phyloP scores from a whole-genome alignment of 2,797 vertebrate species.

The Lates japonicus region DNA sequence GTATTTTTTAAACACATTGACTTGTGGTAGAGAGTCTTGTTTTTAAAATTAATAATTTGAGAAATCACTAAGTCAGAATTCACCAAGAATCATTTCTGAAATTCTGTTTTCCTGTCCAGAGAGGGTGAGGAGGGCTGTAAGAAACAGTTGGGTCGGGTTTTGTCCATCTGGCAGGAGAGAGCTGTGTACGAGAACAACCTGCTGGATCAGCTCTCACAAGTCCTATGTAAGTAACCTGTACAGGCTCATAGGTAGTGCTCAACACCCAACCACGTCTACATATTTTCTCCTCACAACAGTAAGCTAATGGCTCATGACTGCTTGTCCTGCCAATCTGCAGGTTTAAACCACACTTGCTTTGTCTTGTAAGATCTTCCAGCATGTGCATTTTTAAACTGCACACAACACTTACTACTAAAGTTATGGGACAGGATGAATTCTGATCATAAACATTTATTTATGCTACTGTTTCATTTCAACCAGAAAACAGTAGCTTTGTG shows the following conservation, averaged over 20 bases:
- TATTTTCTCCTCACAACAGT: background rate
- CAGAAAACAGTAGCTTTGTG: background rate
- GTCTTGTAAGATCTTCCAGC: background rate
- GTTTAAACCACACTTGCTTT: background rate
- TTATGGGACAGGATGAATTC: background rate
- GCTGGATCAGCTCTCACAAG: constrained; percentile 94
- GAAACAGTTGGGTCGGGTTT: constrained; percentile 95
- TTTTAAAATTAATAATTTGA: background rate
- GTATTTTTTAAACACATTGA: background rate
- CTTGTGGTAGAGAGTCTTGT: background rate
- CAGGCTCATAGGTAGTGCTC: background rate
- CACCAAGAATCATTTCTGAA: background rate
- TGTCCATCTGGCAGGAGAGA: constrained; percentile 99
- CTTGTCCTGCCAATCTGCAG: background rate
- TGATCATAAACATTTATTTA: background rate
- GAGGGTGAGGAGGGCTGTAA: constrained; percentile 97
- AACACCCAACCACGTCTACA: background rate
- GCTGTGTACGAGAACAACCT: constrained; percentile 96
- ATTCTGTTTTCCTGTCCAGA: constrained; percentile 76
- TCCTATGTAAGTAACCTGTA: constrained; percentile 90
- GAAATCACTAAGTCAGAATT: background rate
- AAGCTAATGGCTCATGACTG: background rate
- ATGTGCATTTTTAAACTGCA: background rate
- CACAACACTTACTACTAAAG: background rate
- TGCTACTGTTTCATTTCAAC: background rate